phyloP scores from a whole-genome alignment of 2,113 vertebrate genomes.

The Oncorhynchus masou region DNA sequence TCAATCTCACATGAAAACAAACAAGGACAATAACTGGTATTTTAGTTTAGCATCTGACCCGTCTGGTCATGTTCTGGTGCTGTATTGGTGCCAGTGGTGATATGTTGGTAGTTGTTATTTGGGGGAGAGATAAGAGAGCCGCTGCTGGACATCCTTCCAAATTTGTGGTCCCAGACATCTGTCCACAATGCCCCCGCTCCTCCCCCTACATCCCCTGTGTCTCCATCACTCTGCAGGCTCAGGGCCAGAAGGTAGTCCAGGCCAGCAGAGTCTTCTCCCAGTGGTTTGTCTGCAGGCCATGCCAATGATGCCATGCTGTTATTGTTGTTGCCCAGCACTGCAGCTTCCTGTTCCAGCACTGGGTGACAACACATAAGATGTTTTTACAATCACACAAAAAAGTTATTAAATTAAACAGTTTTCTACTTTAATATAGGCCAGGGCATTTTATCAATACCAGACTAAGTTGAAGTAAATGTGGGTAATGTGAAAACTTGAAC shows the following conservation, averaged over 20 bases:
- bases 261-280: constrained; percentile 72
- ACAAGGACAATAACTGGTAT: not conserved
- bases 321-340: constrained; percentile 52
- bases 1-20: not conserved
- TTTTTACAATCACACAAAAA: constrained; percentile 5
- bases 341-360: constrained; percentile 61
- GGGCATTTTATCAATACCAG: too few species aligned
- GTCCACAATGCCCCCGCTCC: constrained; percentile 62
- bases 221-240: constrained; percentile 82
- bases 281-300: constrained; percentile 54
- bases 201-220: constrained; percentile 49
- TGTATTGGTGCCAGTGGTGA: constrained; percentile 28
- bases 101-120: constrained; percentile 54
- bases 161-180: constrained; percentile 68
- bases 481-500: too few species aligned
- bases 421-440: too few species aligned
- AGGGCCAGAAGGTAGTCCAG: constrained; percentile 89
- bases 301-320: constrained; percentile 44
- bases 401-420: not conserved
- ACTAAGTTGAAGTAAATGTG: too few species aligned
- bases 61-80: constrained; percentile 44
- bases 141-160: constrained; percentile 45
- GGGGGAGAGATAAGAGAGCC: constrained; percentile 25
- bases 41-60: constrained; percentile 33
- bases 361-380: not conserved